Percentiles rank a stretch among this genome's conserved stretches.
These are phyloP conservation scores for Drosophila setifemur DNA, from an alignment of 1,140 invertebrate genomes.

Conservation along the genomic window DNA sequence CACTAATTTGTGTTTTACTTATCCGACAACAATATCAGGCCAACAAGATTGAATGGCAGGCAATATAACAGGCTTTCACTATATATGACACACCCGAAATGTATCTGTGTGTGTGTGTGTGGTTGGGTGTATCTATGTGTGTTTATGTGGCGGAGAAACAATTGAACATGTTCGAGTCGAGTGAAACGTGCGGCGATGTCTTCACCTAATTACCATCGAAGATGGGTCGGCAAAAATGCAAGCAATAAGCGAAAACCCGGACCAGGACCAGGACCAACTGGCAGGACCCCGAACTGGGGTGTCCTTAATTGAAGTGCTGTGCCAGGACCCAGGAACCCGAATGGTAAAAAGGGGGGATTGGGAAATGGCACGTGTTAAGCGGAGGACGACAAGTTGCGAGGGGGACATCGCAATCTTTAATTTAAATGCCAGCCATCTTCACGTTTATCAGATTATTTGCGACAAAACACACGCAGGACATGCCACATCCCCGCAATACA, in stretches of 20 bases:
- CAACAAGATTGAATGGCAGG: conserved; percentile 29
- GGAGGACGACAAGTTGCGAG: conserved; percentile 56
- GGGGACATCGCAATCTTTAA: conserved; percentile 71
- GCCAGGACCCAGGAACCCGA: not conserved
- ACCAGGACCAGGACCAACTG: not conserved
- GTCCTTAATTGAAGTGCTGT: conserved; percentile 51
- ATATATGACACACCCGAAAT: too few relatives aligned
- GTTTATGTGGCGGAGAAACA: conserved; percentile 3
- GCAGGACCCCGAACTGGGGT: conserved; percentile 15
- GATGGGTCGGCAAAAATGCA: conserved; percentile 61
- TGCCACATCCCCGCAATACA: not conserved
- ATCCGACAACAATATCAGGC: conserved; percentile 15
- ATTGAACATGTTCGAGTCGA: conserved; percentile 42
- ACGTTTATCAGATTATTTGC: conserved; percentile 73
- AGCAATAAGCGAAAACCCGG: conserved; percentile 52
- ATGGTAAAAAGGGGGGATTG: not conserved
- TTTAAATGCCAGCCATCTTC: conserved; percentile 79
- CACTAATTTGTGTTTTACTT: conserved; percentile 23
- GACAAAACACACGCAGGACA: conserved; percentile 50
- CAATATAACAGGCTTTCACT: too few relatives aligned
- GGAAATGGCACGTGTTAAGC: conserved; percentile 40
- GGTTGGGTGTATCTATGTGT: not conserved
- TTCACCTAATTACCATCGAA: conserved; percentile 64
- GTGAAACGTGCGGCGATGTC: conserved; percentile 60
- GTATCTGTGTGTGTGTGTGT: not conserved